phyloP scores from a whole-genome alignment of 1,140 invertebrate genomes.

The Drosophila nebulosa region DNA sequence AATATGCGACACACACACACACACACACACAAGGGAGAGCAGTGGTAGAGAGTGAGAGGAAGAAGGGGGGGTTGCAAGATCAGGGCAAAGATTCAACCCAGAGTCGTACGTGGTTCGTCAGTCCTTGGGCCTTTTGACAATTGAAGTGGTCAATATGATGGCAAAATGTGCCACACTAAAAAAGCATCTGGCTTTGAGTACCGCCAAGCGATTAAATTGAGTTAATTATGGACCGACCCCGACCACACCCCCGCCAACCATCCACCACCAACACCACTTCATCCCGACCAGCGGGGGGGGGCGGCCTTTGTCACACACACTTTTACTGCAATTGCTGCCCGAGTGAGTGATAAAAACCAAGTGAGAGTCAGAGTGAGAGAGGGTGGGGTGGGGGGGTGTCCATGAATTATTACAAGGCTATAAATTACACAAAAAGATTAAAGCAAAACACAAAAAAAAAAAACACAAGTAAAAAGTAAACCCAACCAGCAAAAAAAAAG shows the following conservation, averaged over 20 bases:
- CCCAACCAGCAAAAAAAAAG: background rate
- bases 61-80: too few species aligned
- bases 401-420: constrained; percentile 57
- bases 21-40: too few species aligned
- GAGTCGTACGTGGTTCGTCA: too few species aligned
- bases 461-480: background rate
- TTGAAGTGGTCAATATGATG: constrained; percentile 3
- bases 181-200: constrained; percentile 45
- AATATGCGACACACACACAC: constrained; percentile 32
- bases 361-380: background rate
- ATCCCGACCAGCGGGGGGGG: background rate
- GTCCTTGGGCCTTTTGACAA: constrained; percentile 11
- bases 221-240: constrained; percentile 58
- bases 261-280: background rate
- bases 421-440: constrained; percentile 37
- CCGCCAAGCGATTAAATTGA: constrained; percentile 67
- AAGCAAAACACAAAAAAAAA: background rate
- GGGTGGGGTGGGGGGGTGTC: constrained; percentile 34
- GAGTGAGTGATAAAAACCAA: constrained; percentile 11
- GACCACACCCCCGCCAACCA: background rate
- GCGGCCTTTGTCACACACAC: background rate
- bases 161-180: constrained; percentile 72
- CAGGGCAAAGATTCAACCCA: constrained; percentile 3
- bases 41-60: background rate
- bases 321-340: constrained; percentile 3